These are phyloP conservation scores for Drosophila punjabiensis DNA, from an alignment of 1,140 invertebrate species.

Conservation along the genomic window DNA sequence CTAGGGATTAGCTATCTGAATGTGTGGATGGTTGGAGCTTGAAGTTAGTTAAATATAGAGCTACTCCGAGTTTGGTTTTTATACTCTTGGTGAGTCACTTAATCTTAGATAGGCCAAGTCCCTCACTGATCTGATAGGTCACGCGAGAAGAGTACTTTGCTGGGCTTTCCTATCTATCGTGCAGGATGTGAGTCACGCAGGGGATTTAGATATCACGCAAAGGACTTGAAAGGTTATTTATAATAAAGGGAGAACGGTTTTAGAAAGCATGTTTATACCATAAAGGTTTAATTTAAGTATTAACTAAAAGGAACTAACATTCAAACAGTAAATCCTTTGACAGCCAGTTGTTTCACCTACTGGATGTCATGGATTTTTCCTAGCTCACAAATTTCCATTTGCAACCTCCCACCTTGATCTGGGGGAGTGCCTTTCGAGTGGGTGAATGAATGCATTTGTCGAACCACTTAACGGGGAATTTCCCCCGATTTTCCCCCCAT, in stretches of 20 bases:
- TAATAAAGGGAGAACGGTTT: neutral
- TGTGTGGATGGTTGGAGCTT: neutral
- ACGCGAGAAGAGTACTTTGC: slow-evolving; percentile 9
- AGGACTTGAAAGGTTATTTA: neutral
- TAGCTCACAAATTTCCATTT: neutral
- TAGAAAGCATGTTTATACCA: too few relatives aligned
- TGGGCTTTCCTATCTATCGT: neutral
- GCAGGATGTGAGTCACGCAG: too few relatives aligned
- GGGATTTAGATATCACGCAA: slow-evolving; percentile 10
- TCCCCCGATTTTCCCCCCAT: slow-evolving; percentile 9
- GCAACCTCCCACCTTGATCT: neutral
- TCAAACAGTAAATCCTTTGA: neutral
- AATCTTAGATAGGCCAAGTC: slow-evolving; percentile 20
- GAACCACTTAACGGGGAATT: slow-evolving; percentile 39
- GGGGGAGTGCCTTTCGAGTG: slow-evolving; percentile 1
- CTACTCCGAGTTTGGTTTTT: neutral
- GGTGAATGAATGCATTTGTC: slow-evolving; percentile 16
- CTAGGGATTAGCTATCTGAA: slow-evolving; percentile 22
- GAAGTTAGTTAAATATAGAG: neutral
- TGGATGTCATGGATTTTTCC: neutral
- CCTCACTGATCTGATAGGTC: slow-evolving; percentile 34
- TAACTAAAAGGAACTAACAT: neutral
- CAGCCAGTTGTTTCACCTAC: neutral
- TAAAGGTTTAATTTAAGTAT: neutral
- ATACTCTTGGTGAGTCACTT: slow-evolving; percentile 25